Evolutionary conservation across 2,113 vertebrate genomes (phyloP).

Genomic region (Periophthalmodon schlosseri): DNA sequence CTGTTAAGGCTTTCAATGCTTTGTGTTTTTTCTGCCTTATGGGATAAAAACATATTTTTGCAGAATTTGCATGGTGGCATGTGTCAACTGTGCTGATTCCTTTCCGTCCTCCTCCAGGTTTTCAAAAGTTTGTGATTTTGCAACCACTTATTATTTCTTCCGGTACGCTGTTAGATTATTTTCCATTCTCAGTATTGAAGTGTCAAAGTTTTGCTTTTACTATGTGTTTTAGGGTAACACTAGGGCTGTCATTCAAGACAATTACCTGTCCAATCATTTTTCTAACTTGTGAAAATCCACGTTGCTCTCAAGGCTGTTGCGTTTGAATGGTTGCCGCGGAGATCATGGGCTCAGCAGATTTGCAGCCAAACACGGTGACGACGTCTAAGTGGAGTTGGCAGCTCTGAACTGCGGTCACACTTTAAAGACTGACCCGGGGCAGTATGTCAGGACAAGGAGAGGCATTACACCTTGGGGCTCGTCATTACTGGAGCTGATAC

Average conservation of each 20-base stretch:
- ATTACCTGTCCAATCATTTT: constrained; percentile 10
- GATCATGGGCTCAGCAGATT: constrained; percentile 53
- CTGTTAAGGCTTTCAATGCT: constrained; percentile 10
- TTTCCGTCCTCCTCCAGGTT: constrained; percentile 1
- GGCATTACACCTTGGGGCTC: neutral
- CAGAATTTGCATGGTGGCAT: constrained; percentile 12
- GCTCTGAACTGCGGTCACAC: constrained; percentile 25
- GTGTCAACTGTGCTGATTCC: neutral
- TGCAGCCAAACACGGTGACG: constrained; percentile 41
- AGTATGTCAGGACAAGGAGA: constrained; percentile 47
- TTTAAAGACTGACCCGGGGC: constrained; percentile 35
- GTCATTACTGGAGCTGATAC: neutral
- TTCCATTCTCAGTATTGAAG: neutral
- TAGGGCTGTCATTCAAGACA: neutral
- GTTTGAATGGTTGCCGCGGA: constrained; percentile 14
- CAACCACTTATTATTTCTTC: constrained; percentile 46
- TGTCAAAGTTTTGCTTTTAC: no score
- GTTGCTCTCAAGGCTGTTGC: neutral
- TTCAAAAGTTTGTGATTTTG: constrained; percentile 24
- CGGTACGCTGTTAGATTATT: constrained; percentile 6
- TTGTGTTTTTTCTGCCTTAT: constrained; percentile 16
- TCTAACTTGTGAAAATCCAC: constrained; percentile 6
- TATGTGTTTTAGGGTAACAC: constrained; percentile 51
- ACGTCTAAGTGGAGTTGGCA: constrained; percentile 51
- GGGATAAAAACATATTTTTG: constrained; percentile 19